Base-by-base conservation (phyloP, 2,113 vertebrate genomes). In the Aramus guarauna region DNA sequence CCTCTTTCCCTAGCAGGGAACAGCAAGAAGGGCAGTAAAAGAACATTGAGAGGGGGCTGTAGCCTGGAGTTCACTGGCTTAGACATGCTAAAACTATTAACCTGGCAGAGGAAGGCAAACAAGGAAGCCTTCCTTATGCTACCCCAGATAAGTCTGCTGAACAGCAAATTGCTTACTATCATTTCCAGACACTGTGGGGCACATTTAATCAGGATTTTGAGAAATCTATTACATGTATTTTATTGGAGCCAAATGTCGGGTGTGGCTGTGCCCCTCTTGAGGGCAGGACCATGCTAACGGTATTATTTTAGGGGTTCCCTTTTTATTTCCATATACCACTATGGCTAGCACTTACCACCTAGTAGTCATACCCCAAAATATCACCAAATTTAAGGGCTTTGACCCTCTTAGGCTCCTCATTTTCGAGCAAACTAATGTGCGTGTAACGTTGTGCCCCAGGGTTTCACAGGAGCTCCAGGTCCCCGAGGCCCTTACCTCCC, bases 221-320 rank as follows among this genome's bases (percentile, higher is more conserved):
- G 6, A 71, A 11, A 22, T 8, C 9, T 34, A 34, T 22, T 11
- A 26, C 8, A 37, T 5, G 6, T 16, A 45, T n/a, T 81, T 52
- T 26, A 77, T 17, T 4, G 2, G 12, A 82, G 11, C 6, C 53
- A 63, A 41, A n/a, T 15, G 41, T 8, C 1, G 23, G 47, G 29
- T 9, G 11, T 6, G 20, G n/a, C 26, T 18, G 4, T 6, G 13
- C 12, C 13, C 5, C 17, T n/a, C 20, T 10, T 14, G 39, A 52
- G 52, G 29, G 39, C 62, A 37, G n/a, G 29, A 50, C 39, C 30
- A 32, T 1, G 1, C 15, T 27, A 24, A 26, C 0, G 0, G 37
- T 3, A 9, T 21, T 5, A 8, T 47, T 78, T 63, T 16, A 45
- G 12, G 29, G 12, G 15, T 9, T 45, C 7, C 15, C 20, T 80